Evolutionary conservation across 1,140 invertebrate genomes (phyloP).

Genomic region (Hesperophylax magnus): DNA sequence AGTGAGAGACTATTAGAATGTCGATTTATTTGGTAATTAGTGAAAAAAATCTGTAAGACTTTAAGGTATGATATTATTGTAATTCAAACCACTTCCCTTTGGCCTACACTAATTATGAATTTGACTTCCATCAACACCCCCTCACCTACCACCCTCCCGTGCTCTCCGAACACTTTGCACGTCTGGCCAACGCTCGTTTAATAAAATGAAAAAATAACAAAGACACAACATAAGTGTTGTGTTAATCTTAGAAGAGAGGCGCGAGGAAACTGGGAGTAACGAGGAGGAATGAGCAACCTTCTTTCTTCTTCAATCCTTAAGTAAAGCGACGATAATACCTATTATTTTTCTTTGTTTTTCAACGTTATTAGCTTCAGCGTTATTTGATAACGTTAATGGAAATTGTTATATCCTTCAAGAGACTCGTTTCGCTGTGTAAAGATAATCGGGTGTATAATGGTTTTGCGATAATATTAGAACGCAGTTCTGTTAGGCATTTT

Average conservation of each 20-base stretch:
- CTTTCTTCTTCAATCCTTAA: too few species aligned
- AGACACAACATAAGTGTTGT: slow-evolving; percentile 49
- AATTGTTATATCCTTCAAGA: slow-evolving; percentile 35
- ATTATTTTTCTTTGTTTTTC: slow-evolving; percentile 16
- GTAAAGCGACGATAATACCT: neutral
- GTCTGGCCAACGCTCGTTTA: slow-evolving; percentile 43
- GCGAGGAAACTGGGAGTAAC: neutral
- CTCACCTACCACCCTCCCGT: neutral
- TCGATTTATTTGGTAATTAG: too few species aligned
- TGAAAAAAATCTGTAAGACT: too few species aligned
- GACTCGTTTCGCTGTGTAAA: slow-evolving; percentile 28
- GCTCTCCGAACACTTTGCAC: neutral
- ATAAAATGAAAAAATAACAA: slow-evolving; percentile 53
- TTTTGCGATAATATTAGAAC: slow-evolving; percentile 24
- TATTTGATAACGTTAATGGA: slow-evolving; percentile 37
- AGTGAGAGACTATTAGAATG: too few species aligned
- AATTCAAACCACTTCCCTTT: slow-evolving; percentile 15
- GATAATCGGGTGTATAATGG: slow-evolving; percentile 18
- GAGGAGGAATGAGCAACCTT: too few species aligned
- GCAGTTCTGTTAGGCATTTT: neutral
- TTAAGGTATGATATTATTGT: too few species aligned
- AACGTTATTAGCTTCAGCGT: slow-evolving; percentile 19
- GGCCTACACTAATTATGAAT: slow-evolving; percentile 31
- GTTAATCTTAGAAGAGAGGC: slow-evolving; percentile 42
- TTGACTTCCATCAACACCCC: slow-evolving; percentile 13